Base-by-base conservation (phyloP, 2,113 vertebrate species). In the Marmota flaviventris region DNA sequence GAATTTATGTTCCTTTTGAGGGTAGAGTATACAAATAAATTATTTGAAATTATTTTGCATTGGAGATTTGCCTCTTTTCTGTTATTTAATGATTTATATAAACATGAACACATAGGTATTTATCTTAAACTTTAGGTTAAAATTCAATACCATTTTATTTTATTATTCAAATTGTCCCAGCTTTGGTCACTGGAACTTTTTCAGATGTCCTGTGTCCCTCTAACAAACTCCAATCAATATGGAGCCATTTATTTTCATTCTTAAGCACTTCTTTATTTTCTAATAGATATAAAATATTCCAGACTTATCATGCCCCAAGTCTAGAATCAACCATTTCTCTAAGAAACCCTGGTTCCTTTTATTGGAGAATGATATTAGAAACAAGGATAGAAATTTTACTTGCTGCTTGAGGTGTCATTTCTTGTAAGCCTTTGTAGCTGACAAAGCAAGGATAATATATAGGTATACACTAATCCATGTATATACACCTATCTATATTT, bases 281-380 rank as follows among this genome's bases (percentile, higher is more conserved):
- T 94, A 6, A 25, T 65, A 69, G 25, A 37, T 79, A 29, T 20
- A 90, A 39, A 27, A 63, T 70, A 4, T 65, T 84, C 58, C 4
- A 53, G 45, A 27, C 22, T 82, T 14, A 83, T 83, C 34, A 61
- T 75, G 72, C 32, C 10, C 24, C 16, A 85, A 18, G 8, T 76
- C 82, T 93, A 89, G 18, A 89, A 82, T 73, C 29, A 61, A 18
- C 39, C 37, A 37, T 93, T 96, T 95, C 20, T 94, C 85, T 76
- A 91, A 84, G 83, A 85, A 93, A 89, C 18, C 27, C 88, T 81
- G 0, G 3, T 85, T 94, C 63, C 70, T 89, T 92, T 96, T 82
- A 56, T 69, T 92, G 27, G 14, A 58, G 13, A 92, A 53, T 87
- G 13, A 0, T 61, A 67, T 70, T 86, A 92, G 89, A 89, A 97